Conservation (phyloP, 2,888 invertebrate species). For the Andrena bicolor region DNA sequence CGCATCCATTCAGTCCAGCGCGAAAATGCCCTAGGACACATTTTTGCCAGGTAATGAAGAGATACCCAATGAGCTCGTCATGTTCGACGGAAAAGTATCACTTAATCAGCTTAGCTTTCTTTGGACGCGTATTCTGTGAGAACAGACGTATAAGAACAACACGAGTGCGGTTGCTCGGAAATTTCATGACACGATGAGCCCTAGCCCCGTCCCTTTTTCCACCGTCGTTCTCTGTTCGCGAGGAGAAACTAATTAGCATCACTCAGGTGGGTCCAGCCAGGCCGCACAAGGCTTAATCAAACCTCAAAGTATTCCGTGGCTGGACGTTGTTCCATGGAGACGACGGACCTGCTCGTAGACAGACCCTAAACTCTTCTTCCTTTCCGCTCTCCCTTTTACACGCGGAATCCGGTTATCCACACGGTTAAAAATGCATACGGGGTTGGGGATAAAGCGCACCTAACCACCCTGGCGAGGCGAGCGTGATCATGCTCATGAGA, state of each 20-base stretch:
- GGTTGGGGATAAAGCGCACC: conserved; percentile 14
- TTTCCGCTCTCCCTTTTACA: conserved; percentile 37
- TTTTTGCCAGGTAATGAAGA: no score
- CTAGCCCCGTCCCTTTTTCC: conserved; percentile 13
- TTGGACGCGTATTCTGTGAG: conserved; percentile 31
- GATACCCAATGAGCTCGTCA: no score
- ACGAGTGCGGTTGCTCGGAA: conserved; percentile 49
- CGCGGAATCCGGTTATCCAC: conserved; percentile 29
- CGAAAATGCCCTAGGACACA: no score
- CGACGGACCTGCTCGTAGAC: conserved; percentile 21
- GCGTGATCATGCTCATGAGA: background rate
- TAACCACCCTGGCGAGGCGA: background rate
- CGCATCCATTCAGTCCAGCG: no score
- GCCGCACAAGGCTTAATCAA: conserved; percentile 71
- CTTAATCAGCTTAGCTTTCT: conserved; percentile 38
- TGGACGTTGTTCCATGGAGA: conserved; percentile 42
- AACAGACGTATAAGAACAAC: conserved; percentile 26
- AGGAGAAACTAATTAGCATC: conserved; percentile 72
- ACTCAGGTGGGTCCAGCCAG: conserved; percentile 43
- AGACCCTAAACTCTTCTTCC: conserved; percentile 32
- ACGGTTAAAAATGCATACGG: conserved; percentile 36
- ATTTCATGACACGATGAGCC: conserved; percentile 60
- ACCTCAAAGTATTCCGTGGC: conserved; percentile 69
- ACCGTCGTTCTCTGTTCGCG: conserved; percentile 6
- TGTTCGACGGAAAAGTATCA: background rate